These are phyloP conservation scores for Oncorhynchus clarkii DNA, from an alignment of 2,113 vertebrate genomes.

Conservation along the genomic window DNA sequence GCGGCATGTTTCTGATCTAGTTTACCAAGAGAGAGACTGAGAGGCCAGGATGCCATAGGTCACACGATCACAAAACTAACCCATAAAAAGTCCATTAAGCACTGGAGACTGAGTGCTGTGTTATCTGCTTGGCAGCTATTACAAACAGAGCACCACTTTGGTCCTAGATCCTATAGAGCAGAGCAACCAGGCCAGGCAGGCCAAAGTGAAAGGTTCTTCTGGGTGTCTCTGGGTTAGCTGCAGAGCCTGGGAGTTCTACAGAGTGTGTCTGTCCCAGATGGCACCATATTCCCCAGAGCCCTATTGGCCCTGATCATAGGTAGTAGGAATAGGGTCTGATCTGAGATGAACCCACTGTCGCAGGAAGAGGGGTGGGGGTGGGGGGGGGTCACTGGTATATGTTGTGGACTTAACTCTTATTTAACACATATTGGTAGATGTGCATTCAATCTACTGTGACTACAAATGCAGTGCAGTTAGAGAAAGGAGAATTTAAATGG, in stretches of 20 bases:
- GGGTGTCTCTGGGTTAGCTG: not conserved
- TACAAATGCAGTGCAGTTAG: too few relatives aligned
- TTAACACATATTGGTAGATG: too few relatives aligned
- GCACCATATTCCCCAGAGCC: too few relatives aligned
- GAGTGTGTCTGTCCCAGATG: too few relatives aligned
- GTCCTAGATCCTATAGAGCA: slow-evolving; percentile 67
- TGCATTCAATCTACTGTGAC: too few relatives aligned
- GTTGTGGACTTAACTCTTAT: too few relatives aligned
- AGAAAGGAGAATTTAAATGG: not conserved
- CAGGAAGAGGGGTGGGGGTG: too few relatives aligned
- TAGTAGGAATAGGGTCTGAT: too few relatives aligned
- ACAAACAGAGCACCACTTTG: slow-evolving; percentile 92
- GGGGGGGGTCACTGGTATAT: too few relatives aligned
- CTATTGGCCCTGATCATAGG: too few relatives aligned
- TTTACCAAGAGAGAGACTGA: slow-evolving; percentile 80
- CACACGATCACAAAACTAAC: slow-evolving; percentile 84
- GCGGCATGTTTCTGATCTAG: slow-evolving; percentile 83
- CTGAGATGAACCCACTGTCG: too few relatives aligned
- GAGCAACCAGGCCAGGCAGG: not conserved
- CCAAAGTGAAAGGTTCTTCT: slow-evolving; percentile 34
- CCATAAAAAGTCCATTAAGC: slow-evolving; percentile 99
- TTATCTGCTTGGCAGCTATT: slow-evolving; percentile 93
- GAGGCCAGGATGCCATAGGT: slow-evolving; percentile 80
- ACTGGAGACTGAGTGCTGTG: slow-evolving; percentile 88
- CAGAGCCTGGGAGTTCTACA: not conserved